Base-by-base conservation (phyloP, 2,888 invertebrate genomes). In the Zygogramma bicolorata region DNA sequence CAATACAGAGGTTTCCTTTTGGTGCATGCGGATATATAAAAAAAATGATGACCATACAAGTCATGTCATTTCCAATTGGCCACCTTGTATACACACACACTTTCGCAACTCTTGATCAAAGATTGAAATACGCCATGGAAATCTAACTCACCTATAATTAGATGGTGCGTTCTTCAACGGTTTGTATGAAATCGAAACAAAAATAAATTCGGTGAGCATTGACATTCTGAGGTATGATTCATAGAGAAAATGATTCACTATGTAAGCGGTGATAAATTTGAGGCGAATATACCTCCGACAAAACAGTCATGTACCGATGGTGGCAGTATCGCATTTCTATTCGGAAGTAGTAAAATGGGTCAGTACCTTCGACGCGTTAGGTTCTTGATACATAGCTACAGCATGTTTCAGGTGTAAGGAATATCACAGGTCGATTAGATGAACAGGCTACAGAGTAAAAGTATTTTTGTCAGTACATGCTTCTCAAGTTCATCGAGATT, bases 231-330 rank as follows among this genome's bases (percentile, higher is more conserved):
- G 2, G 53, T 27, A 53, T 53, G 53, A 53, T 53, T 53, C 53
- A 53, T 53, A 53, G n/a, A n/a, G 53, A 53, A 53, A 53, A 53
- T 53, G 53, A 53, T 53, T 53, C 53, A 53, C 53, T 53, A n/a
- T 53, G 53, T 53, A 53, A 53, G 53, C 53, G 53, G 53, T 53
- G 53, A 53, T 53, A 27, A 53, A 53, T 25, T 53, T 27, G 25
- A 53, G 25, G 53, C 53, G 25, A 53, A 25, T 53, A 53, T 53
- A 53, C 53, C 53, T 53, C 22, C 53, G 25, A 53, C 53, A 53
- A 53, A 53, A 53, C 53, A 53, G 25, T 53, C 53, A n/a, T 25
- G n/a, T 53, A 53, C 22, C 53, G 13, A 8, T 53, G 53, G n/a
- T n/a, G 53, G 22, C 13, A n/a, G 25, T 53, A 25, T 53, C 53